Percentiles rank a stretch among this genome's conserved stretches.
Evolutionary conservation across 2,113 vertebrate species (phyloP).

Genomic region (Pitta sordida): DNA sequence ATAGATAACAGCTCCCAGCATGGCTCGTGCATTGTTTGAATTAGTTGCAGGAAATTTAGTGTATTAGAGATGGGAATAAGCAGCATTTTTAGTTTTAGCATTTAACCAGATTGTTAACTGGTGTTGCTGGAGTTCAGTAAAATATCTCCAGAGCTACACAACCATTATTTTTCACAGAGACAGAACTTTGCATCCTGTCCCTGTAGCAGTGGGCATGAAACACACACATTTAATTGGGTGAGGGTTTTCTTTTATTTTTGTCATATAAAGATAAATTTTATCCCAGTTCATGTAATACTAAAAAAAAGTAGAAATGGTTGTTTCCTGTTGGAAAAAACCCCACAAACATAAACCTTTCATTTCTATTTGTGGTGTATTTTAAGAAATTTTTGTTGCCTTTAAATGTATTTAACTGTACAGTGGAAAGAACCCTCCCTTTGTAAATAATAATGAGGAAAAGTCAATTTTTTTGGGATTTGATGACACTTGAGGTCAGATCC

Average conservation of each 20-base stretch:
- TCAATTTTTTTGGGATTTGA: fast-evolving
- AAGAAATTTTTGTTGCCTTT: background rate
- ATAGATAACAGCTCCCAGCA: background rate
- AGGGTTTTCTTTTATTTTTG: background rate
- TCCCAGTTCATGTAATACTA: background rate
- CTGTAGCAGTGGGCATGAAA: background rate
- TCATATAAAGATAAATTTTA: background rate
- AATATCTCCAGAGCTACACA: background rate
- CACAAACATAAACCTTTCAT: no score
- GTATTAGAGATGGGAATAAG: background rate
- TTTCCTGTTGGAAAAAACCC: background rate
- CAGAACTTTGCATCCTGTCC: background rate
- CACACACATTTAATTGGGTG: background rate
- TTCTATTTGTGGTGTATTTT: background rate
- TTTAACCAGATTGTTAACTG: background rate
- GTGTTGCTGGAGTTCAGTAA: constrained; percentile 1
- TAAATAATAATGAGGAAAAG: background rate
- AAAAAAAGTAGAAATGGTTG: background rate
- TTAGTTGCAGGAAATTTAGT: background rate
- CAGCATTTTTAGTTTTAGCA: constrained; percentile 3
- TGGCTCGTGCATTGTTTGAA: background rate
- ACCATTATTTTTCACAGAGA: background rate
- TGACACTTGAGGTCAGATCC: background rate
- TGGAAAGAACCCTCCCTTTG: background rate
- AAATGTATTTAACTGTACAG: background rate